A percentile compares a stretch with the other conserved stretches of the same genome.
Conservation (phyloP, 2,888 invertebrate species). For the Isotomurus palustris region DNA sequence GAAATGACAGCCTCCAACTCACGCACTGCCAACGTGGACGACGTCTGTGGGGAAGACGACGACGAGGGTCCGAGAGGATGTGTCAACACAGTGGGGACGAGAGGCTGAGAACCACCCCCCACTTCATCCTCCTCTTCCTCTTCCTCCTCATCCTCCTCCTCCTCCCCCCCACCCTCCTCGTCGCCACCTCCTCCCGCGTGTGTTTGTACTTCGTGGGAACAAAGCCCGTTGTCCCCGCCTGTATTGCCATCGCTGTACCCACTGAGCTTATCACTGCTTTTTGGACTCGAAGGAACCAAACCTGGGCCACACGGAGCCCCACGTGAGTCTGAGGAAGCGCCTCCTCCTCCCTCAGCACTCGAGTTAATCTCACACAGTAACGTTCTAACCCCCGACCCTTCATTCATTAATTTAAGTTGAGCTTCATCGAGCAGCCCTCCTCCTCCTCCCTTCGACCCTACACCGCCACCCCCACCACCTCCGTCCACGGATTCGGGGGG, state of each 20-base stretch:
- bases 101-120: slow-evolving; percentile 26
- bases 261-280: slow-evolving; percentile 2
- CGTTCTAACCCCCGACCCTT: background rate
- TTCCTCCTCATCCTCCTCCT: slow-evolving; percentile 15
- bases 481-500: slow-evolving; percentile 38
- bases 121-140: slow-evolving; percentile 19
- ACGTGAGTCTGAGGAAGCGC: too few species aligned
- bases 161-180: slow-evolving; percentile 8
- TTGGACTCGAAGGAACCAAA: background rate
- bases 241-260: slow-evolving; percentile 18
- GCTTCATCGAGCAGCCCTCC: slow-evolving; percentile 2
- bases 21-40: slow-evolving; percentile 41
- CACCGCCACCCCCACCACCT: background rate
- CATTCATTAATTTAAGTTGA: slow-evolving; percentile 8
- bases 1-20: slow-evolving; percentile 43
- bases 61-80: slow-evolving; percentile 27
- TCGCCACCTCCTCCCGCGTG: slow-evolving; percentile 13
- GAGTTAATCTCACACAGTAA: slow-evolving; percentile 4
- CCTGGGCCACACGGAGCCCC: slow-evolving; percentile 4
- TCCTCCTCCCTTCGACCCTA: background rate
- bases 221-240: slow-evolving; percentile 6
- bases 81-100: slow-evolving; percentile 39
- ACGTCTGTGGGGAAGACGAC: slow-evolving; percentile 29
- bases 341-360: background rate
- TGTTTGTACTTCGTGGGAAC: slow-evolving; percentile 3